Base-by-base conservation (phyloP, 1,140 invertebrate genomes). In the Asbolus verrucosus region DNA sequence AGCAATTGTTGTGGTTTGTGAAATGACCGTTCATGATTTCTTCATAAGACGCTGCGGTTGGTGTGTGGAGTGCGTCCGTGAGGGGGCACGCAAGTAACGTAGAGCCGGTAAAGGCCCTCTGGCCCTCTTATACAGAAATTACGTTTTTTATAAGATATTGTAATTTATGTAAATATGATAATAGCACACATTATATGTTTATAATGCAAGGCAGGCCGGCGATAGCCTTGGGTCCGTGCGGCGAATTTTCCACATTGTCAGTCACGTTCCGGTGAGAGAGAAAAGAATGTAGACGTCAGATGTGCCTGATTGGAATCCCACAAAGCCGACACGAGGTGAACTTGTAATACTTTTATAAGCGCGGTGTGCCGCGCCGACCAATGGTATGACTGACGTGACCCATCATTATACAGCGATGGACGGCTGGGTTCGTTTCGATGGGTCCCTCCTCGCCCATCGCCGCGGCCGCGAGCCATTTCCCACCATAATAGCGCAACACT, bases 161-260 rank as follows among this genome's bases (percentile, higher is more conserved):
- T 75, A 75, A 75, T 75, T 75, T 75, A 75, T 75, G 74, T 72
- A 75, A 73, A 75, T 75, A 75, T 71, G 66, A 72, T 75, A 75
- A 75, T 75, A 62, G 50, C 63, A 39, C 71, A 69, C 65, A 75
- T 73, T 69, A 73, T 73, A 70, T 46, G 38, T 66, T 72, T 68
- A 63, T 68, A 67, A 70, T 70, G 71, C 65, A 67, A 70, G 59
- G 71, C 65, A 70, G 59, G 46, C 60, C 24, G 21, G 27, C 54
- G 69, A 70, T 70, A 75, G 72, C 74, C 74, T 73, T 73, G 69
- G 71, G 71, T 68, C 43, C 41, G 39, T 60, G 67, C 65, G 69
- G 74, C 60, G 67, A 75, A 75, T 75, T 73, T 75, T 75, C 62
- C 69, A 75, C 73, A 46, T 74, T 74, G 70, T 66, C 60, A 70